These are phyloP conservation scores for Nomada lathburiana DNA, from an alignment of 2,888 invertebrate species.

Conservation along the genomic window DNA sequence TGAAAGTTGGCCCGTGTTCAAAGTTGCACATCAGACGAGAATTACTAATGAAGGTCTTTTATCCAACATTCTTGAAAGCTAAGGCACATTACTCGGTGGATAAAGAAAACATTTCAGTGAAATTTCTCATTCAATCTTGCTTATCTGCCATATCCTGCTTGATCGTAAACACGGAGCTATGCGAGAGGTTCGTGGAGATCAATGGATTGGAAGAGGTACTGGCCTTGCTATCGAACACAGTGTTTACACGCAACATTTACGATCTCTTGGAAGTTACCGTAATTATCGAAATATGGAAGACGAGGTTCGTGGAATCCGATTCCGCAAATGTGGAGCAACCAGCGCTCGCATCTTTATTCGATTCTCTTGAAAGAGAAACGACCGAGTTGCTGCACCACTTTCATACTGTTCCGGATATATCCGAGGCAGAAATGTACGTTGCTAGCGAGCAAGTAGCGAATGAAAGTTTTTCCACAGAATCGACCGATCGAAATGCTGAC, in stretches of 20 bases:
- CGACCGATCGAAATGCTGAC: background rate
- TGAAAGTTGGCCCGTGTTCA: conserved; percentile 87
- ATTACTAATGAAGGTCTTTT: conserved; percentile 87
- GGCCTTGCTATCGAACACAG: conserved; percentile 85
- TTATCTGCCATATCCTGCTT: conserved; percentile 87
- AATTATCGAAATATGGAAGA: conserved; percentile 86
- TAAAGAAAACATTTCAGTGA: conserved; percentile 85
- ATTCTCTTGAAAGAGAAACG: conserved; percentile 77
- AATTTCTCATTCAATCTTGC: conserved; percentile 87
- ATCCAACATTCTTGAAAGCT: conserved; percentile 87
- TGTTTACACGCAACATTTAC: conserved; percentile 87
- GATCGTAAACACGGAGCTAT: conserved; percentile 86
- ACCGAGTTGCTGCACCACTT: conserved; percentile 66
- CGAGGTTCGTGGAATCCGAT: conserved; percentile 69
- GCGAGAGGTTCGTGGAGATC: conserved; percentile 87
- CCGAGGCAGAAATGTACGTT: background rate
- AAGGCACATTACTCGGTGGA: conserved; percentile 84
- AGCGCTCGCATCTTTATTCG: conserved; percentile 75
- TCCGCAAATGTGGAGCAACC: conserved; percentile 38
- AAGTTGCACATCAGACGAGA: conserved; percentile 86
- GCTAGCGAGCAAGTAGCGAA: background rate
- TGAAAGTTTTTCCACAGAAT: background rate
- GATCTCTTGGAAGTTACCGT: conserved; percentile 87
- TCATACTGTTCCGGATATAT: conserved; percentile 40
- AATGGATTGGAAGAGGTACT: conserved; percentile 87